phyloP scores from a whole-genome alignment of 2,797 vertebrate genomes.

The Channa striata region DNA sequence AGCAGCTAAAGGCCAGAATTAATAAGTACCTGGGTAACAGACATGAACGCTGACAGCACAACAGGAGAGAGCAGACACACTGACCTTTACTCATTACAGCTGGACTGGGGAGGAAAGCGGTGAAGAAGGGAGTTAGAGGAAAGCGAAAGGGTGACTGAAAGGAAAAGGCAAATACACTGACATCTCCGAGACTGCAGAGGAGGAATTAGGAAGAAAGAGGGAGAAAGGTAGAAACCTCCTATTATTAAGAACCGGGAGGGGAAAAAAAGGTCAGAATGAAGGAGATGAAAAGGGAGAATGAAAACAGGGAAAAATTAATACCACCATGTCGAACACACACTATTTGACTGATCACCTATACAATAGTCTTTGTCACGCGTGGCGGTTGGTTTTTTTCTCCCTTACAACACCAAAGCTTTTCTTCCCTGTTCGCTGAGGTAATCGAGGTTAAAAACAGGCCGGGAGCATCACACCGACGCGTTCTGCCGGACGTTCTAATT shows the following conservation, averaged over 20 bases:
- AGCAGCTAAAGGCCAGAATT: slow-evolving; percentile 71
- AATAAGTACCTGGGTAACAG: slow-evolving; percentile 63
- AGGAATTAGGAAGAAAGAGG: slow-evolving; percentile 11
- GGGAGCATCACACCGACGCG: slow-evolving; percentile 1
- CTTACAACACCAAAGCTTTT: slow-evolving; percentile 22
- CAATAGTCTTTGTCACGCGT: slow-evolving; percentile 4
- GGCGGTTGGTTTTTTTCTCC: slow-evolving; percentile 5
- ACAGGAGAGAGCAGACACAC: slow-evolving; percentile 50
- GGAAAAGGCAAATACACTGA: slow-evolving; percentile 23
- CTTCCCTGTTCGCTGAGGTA: slow-evolving; percentile 9
- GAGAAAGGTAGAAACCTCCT: neutral
- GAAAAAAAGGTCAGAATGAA: neutral
- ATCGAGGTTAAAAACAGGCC: slow-evolving; percentile 55
- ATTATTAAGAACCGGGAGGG: neutral
- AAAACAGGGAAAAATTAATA: neutral
- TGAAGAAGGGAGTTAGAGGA: slow-evolving; percentile 25
- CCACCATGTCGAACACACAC: neutral
- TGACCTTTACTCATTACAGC: slow-evolving; percentile 71
- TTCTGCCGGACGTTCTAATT: slow-evolving; percentile 35
- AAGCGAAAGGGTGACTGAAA: slow-evolving; percentile 2
- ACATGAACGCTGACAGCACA: slow-evolving; percentile 65
- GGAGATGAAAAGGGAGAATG: neutral
- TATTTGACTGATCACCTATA: slow-evolving; percentile 1
- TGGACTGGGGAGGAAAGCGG: slow-evolving; percentile 18
- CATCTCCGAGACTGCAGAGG: slow-evolving; percentile 20